Evolutionary conservation across 2,888 invertebrate genomes (phyloP), one percentile per base, ranked within the genome.

Genomic region (Drosophila macrospina): DNA sequence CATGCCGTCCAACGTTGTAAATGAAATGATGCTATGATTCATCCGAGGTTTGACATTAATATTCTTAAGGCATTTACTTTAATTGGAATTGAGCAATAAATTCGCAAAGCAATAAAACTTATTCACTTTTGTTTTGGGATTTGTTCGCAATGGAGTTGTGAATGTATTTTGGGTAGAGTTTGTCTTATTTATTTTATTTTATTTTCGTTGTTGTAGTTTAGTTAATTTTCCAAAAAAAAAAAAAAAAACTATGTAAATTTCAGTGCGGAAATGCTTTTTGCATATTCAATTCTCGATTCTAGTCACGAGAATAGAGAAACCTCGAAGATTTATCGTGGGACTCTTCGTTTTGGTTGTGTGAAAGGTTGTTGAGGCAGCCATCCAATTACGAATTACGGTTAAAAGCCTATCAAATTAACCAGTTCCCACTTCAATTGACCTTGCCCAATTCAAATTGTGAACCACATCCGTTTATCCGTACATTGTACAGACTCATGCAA

Each of bases 181-280:
- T 45, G 16, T 30, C n/a, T n/a, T n/a, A n/a, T 55, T 47, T 44
- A 15, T 30, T 48, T 36, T 45, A 13, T 47, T 32, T 48, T 48
- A 6, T 26, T 26, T n/a, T 24, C 16, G 16, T 11, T 16, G n/a
- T 16, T 5, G 39, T 32, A 15, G 32, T 30, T 44, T 57, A 41
- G 55, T 65, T 69, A 59, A 56, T 70, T 66, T 72, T 55, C 37
- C 41, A 65, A 20, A 20, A 20, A 20, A 74, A 67, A 57, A 65
- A 20, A 20, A 20, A 20, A 74, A 67, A 57, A 73, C 61, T 87
- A 82, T 83, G 86, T 70, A 79, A 83, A 88, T 83, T 73, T 70
- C 54, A 69, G 69, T 74, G 72, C 83, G 86, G 88, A 84, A 84
- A 80, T 56, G 48, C 42, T 70, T 74, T 79, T 70, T 69, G 86